A percentile compares a stretch with the other conserved stretches of the same genome.
These are phyloP conservation scores for Chiloscyllium plagiosum DNA, from an alignment of 2,113 vertebrate genomes.

Conservation along the genomic window DNA sequence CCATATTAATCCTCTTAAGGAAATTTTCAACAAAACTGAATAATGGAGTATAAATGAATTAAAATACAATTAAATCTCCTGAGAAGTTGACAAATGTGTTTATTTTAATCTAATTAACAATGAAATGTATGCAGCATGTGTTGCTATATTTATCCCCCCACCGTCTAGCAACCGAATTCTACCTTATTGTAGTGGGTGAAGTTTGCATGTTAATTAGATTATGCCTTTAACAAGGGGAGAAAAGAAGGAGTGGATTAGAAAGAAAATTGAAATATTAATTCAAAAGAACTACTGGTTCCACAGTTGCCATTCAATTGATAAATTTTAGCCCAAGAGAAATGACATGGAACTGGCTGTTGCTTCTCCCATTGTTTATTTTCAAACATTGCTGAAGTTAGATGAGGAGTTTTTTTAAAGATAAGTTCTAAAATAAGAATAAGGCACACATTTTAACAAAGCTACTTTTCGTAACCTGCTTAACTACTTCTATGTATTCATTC, in stretches of 20 bases:
- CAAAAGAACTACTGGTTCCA: neutral
- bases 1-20: neutral
- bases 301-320: neutral
- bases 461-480: neutral
- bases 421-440: neutral
- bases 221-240: neutral
- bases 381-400: neutral
- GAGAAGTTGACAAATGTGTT: neutral
- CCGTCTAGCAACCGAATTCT: neutral
- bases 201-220: neutral
- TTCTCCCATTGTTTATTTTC: neutral
- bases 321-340: neutral
- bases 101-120: conserved; percentile 4
- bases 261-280: neutral
- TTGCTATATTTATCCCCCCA: neutral
- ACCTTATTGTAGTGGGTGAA: neutral
- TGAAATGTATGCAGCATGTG: neutral
- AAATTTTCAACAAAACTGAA: neutral
- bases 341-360: neutral
- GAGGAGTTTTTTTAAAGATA: too few relatives aligned
- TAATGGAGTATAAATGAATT: neutral
- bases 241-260: neutral
- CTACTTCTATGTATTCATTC: neutral
- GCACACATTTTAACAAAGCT: neutral
- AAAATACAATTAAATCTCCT: neutral